Base-by-base conservation (phyloP, 1,140 invertebrate genomes). In the Myzus persicae region DNA sequence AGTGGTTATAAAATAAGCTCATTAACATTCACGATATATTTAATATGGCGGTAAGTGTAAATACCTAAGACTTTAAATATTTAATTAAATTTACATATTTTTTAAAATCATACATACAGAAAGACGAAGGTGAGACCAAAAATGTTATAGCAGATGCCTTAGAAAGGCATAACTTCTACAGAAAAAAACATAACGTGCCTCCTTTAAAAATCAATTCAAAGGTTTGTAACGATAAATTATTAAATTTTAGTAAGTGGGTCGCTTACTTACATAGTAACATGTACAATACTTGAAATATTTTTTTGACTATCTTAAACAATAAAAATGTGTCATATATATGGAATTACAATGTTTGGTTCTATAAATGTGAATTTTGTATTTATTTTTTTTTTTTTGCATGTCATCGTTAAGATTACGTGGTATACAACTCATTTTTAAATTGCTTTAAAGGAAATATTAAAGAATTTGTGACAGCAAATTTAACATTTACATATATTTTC, bases 171-270 rank as follows among this genome's bases (percentile, higher is more conserved):
- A 88, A 88, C n/a, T 46, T 88, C 18, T 88, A 88, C 31, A 88
- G 85, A 48, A 18, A 88, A 36, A 88, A 88, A 88, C 85, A 88
- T 31, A 88, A 88, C 11, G 85, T 46, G 85, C 42, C 18, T 46
- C 20, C 42, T 88, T 88, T 88, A 48, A 46, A 36, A 88, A 88
- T 88, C 26, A 88, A 48, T 36, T 88, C 85, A 22, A 88, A 88
- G 44, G 85, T 88, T 48, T 88, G 85, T 48, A 36, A 48, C 48
- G 0, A 42, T 85, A 46, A 44, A 44, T n/a, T 6, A 44, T 42
- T 31, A n/a, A 4, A n/a, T 67, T 14, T n/a, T 14, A 31, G 9
- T 31, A 18, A 42, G 5, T 42, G 31, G 18, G n/a, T 18, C 14
- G 46, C 46, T 18, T 11, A 46, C 24, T 31, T 31, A 76, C 11